Percentiles rank a stretch among this genome's conserved stretches.
phyloP scores from a whole-genome alignment of 2,113 vertebrate genomes.

The Semnopithecus entellus region DNA sequence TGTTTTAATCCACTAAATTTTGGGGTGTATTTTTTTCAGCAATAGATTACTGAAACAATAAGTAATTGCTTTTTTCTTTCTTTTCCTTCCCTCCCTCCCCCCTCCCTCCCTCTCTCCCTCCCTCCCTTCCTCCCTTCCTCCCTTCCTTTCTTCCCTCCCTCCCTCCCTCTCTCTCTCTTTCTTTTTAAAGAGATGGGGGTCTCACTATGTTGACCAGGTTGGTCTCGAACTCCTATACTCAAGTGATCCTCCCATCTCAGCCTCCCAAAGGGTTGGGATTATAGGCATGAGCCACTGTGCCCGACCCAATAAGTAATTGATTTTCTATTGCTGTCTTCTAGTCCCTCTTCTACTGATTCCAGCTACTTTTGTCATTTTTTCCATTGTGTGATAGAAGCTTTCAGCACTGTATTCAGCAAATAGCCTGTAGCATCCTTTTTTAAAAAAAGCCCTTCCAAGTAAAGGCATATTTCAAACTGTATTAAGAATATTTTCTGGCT shows the following conservation, averaged over 20 bases:
- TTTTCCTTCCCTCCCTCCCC: too few species aligned
- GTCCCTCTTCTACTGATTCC: neutral
- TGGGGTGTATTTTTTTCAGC: neutral
- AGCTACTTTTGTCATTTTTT: neutral
- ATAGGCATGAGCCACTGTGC: too few species aligned
- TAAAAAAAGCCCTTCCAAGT: neutral
- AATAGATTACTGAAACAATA: neutral
- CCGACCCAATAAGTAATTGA: neutral
- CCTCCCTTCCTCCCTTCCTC: rapidly evolving
- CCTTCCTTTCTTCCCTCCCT: rapidly evolving
- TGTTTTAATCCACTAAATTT: neutral
- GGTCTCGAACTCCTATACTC: too few species aligned
- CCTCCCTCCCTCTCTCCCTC: too few species aligned
- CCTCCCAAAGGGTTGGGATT: too few species aligned
- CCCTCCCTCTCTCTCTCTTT: too few species aligned
- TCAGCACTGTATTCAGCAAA: neutral
- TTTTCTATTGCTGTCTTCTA: neutral
- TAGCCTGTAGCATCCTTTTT: neutral
- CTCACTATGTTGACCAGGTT: too few species aligned
- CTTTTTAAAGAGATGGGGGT: too few species aligned
- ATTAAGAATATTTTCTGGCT: neutral
- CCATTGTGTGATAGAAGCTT: neutral
- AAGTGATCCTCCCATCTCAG: too few species aligned
- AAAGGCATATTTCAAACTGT: neutral
- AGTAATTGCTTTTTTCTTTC: neutral